Conservation (phyloP, 1,140 invertebrate species). For the Megathymus violae region DNA sequence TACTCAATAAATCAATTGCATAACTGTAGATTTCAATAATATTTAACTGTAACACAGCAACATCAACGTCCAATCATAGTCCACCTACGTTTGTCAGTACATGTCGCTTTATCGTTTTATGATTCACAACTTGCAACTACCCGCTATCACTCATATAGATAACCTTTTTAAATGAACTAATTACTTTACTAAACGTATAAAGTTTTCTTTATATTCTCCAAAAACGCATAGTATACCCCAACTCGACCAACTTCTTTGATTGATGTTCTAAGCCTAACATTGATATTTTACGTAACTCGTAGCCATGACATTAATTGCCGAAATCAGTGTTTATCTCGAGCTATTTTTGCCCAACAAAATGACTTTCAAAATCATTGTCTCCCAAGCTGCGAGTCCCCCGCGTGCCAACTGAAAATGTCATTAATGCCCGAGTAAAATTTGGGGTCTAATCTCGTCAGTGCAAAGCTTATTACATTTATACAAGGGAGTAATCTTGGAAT, state of each 20-base stretch:
- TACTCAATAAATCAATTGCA: no score
- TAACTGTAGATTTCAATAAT: no score
- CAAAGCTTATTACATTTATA: slow-evolving; percentile 83
- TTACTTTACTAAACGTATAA: no score
- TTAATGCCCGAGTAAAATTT: slow-evolving; percentile 82
- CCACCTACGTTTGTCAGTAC: no score
- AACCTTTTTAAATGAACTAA: no score
- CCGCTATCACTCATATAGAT: no score
- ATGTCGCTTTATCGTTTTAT: no score
- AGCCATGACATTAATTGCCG: slow-evolving; percentile 30
- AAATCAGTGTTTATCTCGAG: slow-evolving; percentile 43
- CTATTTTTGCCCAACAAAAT: slow-evolving; percentile 72
- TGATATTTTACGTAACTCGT: slow-evolving; percentile 2
- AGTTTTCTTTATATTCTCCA: no score
- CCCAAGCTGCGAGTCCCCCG: slow-evolving; percentile 66
- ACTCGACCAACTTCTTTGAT: background rate
- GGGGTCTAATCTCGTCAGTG: slow-evolving; percentile 80
- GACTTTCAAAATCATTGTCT: slow-evolving; percentile 81
- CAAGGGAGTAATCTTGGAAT: slow-evolving; percentile 81
- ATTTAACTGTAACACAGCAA: no score
- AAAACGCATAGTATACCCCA: no score
- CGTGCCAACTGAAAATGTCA: slow-evolving; percentile 79
- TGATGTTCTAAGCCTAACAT: background rate
- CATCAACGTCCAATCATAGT: no score
- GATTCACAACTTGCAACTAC: no score